Evolutionary conservation across 2,113 vertebrate species (phyloP), one percentile per base, ranked within the genome.

Genomic region (Pelecanoides urinatrix): DNA sequence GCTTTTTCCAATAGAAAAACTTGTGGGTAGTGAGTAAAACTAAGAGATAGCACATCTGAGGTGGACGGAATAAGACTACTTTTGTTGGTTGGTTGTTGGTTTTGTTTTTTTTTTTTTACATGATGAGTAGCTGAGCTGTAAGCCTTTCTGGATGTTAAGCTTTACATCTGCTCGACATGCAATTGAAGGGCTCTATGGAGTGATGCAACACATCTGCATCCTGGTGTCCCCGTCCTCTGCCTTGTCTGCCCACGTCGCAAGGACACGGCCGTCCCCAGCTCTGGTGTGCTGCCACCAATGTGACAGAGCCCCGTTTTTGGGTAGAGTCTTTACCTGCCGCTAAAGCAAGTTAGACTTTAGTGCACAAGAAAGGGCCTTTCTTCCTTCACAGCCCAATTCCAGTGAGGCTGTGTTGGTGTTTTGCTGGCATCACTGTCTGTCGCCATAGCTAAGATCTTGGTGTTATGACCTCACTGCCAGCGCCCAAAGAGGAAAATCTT

Each of bases 181-280:
- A 7, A 4, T 18, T 13, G 40, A 22, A 78, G 42, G 25, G 55
- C 26, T n/a, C 38, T 22, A 4, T 11, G 44, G 30, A 52, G 25
- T 42, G 50, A 13, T 44, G 55, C 13, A 20, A 30, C 26, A 16
- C 8, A 14, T n/a, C 49, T 34, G 32, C 42, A 36, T 47, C 47
- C 16, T 4, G 19, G 19, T 21, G 44, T 65, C 34, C 20, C 38
- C n/a, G 10, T 45, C n/a, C 45, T 56, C 47, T 45, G n/a, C 42
- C 22, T 71, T 4, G 7, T 9, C 21, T 40, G 34, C 16, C 1
- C 5, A 2, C 6, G 1, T 29, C 3, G 4, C 11, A 11, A 18
- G 44, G 58, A n/a, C 29, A 3, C 0, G 3, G 49, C 68, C 42
- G 2, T 19, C 26, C 63, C n/a, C n/a, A 82, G 52, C 45, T 7